Evolutionary conservation across 2,113 vertebrate genomes (phyloP).

Genomic region (Callorhinus ursinus): DNA sequence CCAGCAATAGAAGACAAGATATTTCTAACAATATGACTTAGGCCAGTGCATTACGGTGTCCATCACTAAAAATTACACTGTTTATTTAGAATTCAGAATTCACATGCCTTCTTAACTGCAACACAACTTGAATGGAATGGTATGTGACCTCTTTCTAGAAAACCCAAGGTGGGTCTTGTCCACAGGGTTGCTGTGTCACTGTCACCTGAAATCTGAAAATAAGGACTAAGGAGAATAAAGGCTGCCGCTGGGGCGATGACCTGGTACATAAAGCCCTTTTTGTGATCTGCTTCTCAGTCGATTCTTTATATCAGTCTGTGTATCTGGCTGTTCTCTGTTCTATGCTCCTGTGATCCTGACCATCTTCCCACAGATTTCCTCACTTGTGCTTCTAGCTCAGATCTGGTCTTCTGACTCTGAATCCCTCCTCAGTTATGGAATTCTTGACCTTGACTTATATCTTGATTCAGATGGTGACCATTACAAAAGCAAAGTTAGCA

Average conservation of each 20-base stretch:
- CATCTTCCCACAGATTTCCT: not conserved
- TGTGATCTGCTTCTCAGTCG: not conserved
- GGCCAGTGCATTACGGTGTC: not conserved
- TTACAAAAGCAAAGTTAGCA: not conserved
- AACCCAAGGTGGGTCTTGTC: not conserved
- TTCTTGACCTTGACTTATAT: not conserved
- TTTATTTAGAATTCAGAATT: constrained; percentile 54
- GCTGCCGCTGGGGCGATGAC: not conserved
- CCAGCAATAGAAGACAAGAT: constrained; percentile 63
- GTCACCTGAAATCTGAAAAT: not conserved
- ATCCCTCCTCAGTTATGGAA: not conserved
- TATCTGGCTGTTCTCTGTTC: not conserved
- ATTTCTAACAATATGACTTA: constrained; percentile 53
- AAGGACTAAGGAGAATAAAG: not conserved
- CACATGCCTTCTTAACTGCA: not conserved
- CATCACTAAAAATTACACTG: not conserved
- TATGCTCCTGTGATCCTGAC: fast-evolving
- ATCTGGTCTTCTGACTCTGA: not conserved
- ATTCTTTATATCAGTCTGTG: not conserved
- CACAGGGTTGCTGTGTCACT: not conserved
- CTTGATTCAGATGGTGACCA: not conserved
- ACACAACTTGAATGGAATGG: not conserved
- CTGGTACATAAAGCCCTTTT: not conserved
- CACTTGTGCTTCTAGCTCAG: not conserved
- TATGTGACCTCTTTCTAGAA: not conserved